These are phyloP conservation scores for Drosophila subobscura DNA, from an alignment of 1,140 invertebrate genomes.

Conservation along the genomic window DNA sequence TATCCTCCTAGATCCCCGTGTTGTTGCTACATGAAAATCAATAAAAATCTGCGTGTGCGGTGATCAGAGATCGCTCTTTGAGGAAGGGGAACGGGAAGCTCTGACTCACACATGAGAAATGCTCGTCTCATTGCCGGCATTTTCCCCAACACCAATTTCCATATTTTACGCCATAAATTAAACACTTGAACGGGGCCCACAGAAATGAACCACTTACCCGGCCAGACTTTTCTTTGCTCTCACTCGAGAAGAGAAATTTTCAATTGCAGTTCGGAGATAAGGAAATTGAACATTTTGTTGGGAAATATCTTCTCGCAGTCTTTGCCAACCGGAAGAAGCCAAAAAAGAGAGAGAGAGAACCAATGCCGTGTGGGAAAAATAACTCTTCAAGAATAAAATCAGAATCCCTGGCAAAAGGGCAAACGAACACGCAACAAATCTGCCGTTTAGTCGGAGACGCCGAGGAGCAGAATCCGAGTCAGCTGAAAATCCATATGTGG, in stretches of 20 bases:
- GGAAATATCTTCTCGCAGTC: constrained; percentile 26
- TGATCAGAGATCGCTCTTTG: constrained; percentile 30
- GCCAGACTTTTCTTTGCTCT: not conserved
- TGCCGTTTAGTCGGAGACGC: constrained; percentile 53
- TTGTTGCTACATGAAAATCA: constrained; percentile 72
- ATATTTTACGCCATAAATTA: constrained; percentile 80
- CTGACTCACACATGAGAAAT: constrained; percentile 54
- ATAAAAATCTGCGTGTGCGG: constrained; percentile 75
- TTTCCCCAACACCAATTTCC: constrained; percentile 56
- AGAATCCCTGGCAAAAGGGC: constrained; percentile 30
- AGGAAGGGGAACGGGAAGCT: constrained; percentile 14
- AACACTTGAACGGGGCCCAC: constrained; percentile 52
- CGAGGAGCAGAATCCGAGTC: constrained; percentile 16
- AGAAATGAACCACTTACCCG: constrained; percentile 49
- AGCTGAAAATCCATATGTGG: constrained; percentile 19
- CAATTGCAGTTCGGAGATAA: constrained; percentile 61
- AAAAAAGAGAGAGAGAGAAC: constrained; percentile 2
- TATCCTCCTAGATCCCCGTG: constrained; percentile 25
- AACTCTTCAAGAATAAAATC: constrained; percentile 40
- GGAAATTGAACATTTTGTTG: constrained; percentile 60
- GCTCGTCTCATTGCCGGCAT: constrained; percentile 71
- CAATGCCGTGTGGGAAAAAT: constrained; percentile 55
- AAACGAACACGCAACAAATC: constrained; percentile 71
- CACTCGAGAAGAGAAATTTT: constrained; percentile 38
- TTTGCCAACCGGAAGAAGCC: constrained; percentile 56